A percentile compares a stretch with the other conserved stretches of the same genome.
Conservation (phyloP, 2,113 vertebrate genomes). For the Serinus canaria region DNA sequence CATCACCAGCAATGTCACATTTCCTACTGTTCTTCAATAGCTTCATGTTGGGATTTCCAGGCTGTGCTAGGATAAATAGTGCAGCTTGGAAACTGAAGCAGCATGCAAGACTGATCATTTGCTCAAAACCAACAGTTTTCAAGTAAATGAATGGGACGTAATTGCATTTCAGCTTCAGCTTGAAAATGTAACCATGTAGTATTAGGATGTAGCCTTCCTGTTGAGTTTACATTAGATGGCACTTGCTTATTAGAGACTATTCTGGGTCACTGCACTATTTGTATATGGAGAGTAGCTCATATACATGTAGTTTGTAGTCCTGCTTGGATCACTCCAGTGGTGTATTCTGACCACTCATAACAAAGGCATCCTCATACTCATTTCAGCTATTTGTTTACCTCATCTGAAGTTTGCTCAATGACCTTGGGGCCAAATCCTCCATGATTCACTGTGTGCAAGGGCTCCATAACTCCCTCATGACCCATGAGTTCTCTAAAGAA, state of each 20-base stretch:
- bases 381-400: neutral
- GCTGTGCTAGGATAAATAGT: slow-evolving; percentile 6
- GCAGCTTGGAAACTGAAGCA: neutral
- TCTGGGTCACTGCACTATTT: neutral
- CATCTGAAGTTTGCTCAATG: neutral
- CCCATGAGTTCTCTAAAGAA: neutral
- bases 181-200: neutral
- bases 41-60: slow-evolving; percentile 12
- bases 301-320: neutral
- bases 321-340: neutral
- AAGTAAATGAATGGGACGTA: neutral
- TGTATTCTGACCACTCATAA: neutral
- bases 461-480: neutral
- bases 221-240: neutral
- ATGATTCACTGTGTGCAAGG: neutral
- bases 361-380: neutral
- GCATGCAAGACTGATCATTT: slow-evolving; percentile 5
- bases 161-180: neutral
- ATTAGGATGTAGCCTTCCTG: neutral
- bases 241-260: neutral
- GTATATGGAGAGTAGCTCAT: neutral
- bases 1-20: neutral
- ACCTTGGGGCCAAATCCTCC: neutral
- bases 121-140: slow-evolving; percentile 33
- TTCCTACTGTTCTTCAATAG: neutral